phyloP scores from a whole-genome alignment of 2,888 invertebrate genomes.

The Lithophane leautieri region DNA sequence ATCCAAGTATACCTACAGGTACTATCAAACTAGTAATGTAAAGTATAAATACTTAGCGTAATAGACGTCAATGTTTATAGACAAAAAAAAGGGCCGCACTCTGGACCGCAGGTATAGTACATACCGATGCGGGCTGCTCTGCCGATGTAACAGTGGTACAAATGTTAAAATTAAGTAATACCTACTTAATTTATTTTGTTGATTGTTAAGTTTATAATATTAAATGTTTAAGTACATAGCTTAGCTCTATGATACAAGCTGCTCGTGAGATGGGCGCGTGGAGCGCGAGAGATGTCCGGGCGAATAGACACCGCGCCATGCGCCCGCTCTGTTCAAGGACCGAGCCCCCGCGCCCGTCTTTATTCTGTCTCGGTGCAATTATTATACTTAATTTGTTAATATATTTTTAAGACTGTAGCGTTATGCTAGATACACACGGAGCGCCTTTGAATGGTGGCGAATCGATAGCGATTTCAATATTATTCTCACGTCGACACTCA shows the following conservation, averaged over 20 bases:
- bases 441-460: neutral
- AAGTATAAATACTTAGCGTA: neutral
- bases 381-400: slow-evolving; percentile 3
- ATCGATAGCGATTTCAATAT: neutral
- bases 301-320: neutral
- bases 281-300: neutral
- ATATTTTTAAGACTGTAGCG: slow-evolving; percentile 36
- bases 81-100: neutral
- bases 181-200: slow-evolving; percentile 29
- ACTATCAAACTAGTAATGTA: neutral
- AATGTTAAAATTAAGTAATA: slow-evolving; percentile 25
- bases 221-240: neutral
- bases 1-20: neutral
- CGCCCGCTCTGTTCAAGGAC: neutral
- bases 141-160: slow-evolving; percentile 14
- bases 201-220: slow-evolving; percentile 20
- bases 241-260: neutral
- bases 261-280: slow-evolving; percentile 1
- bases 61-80: neutral
- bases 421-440: slow-evolving; percentile 5
- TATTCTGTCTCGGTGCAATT: neutral
- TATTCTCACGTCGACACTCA: neutral
- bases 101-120: neutral
- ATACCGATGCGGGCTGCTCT: too few relatives aligned
- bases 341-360: neutral